Evolutionary conservation across 2,797 vertebrate species (phyloP).

Genomic region (Eptatretus atami): DNA sequence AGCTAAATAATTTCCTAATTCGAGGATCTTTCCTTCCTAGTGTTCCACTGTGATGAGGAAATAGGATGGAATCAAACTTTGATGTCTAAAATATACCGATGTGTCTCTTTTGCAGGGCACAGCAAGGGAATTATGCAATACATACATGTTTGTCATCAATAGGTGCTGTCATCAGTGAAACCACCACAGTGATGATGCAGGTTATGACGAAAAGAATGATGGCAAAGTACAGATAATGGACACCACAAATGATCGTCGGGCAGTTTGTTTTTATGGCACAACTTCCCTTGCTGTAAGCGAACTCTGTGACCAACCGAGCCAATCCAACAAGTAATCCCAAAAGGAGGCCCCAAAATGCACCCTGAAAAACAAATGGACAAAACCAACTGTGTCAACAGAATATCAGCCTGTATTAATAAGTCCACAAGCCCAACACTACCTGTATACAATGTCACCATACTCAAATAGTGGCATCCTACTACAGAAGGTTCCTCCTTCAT

Average conservation of each 20-base stretch:
- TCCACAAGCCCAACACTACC: too few relatives aligned
- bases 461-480: too few relatives aligned
- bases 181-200: slow-evolving; percentile 18
- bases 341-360: slow-evolving; percentile 48
- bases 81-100: background rate
- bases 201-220: slow-evolving; percentile 36
- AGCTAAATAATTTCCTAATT: too few relatives aligned
- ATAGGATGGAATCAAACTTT: too few relatives aligned
- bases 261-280: slow-evolving; percentile 35
- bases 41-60: too few relatives aligned
- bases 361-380: slow-evolving; percentile 16
- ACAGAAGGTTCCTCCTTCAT: too few relatives aligned
- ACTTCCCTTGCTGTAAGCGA: slow-evolving; percentile 44
- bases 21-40: too few relatives aligned
- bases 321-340: slow-evolving; percentile 38
- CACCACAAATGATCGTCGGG: slow-evolving; percentile 51
- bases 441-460: too few relatives aligned
- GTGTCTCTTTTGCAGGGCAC: background rate
- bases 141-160: slow-evolving; percentile 60
- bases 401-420: too few relatives aligned
- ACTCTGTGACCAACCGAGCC: slow-evolving; percentile 50
- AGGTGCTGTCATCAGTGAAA: slow-evolving; percentile 57
- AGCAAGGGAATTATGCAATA: slow-evolving; percentile 8
- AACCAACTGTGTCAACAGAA: too few relatives aligned
- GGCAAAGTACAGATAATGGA: slow-evolving; percentile 78